Percentiles rank a stretch among this genome's conserved stretches.
Conservation (phyloP, 1,140 invertebrate species). For the Drosophila rufa region DNA sequence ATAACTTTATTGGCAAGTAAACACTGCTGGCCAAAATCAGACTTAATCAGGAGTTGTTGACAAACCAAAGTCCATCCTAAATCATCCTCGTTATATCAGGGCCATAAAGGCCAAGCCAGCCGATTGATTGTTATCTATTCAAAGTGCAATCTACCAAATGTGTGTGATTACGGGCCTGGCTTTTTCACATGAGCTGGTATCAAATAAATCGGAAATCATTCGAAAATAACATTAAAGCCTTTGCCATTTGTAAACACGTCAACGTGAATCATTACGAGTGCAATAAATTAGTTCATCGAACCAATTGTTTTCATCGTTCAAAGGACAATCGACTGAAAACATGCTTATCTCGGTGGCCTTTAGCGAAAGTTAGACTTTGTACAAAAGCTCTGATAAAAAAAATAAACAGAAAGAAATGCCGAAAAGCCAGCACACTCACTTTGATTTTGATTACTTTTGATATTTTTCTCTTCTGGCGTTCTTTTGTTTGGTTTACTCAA, state of each 20-base stretch:
- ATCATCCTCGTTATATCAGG: constrained; percentile 29
- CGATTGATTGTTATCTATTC: constrained; percentile 37
- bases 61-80: constrained; percentile 41
- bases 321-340: constrained; percentile 5
- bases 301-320: not conserved
- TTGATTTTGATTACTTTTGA: too few relatives aligned
- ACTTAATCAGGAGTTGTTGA: constrained; percentile 16
- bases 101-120: constrained; percentile 14
- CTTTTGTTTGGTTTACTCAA: not conserved
- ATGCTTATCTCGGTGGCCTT: not conserved
- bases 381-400: not conserved
- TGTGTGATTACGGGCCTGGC: constrained; percentile 12
- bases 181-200: not conserved
- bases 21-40: constrained; percentile 5
- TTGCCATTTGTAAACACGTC: constrained; percentile 11
- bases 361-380: constrained; percentile 1
- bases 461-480: not conserved
- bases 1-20: not conserved
- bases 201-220: constrained; percentile 8
- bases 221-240: constrained; percentile 13
- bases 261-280: constrained; percentile 11
- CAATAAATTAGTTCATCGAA: constrained; percentile 6
- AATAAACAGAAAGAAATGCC: not conserved
- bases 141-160: not conserved
- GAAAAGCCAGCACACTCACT: not conserved